Evolutionary conservation across 2,888 invertebrate species (phyloP).

Genomic region (Gordius sp.): DNA sequence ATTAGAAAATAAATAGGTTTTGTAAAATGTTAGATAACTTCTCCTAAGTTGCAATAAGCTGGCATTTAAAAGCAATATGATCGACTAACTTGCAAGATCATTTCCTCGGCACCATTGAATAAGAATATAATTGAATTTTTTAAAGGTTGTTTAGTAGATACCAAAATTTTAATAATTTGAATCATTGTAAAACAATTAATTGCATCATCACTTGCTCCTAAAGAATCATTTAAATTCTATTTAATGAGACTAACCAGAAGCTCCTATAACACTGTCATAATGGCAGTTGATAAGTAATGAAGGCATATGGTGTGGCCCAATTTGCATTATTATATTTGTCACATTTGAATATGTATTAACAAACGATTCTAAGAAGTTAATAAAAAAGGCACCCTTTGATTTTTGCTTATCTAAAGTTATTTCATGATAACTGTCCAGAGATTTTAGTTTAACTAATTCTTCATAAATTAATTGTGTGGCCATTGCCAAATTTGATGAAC

Average conservation of each 20-base stretch:
- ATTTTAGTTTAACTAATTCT: not conserved
- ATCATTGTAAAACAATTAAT: conserved; percentile 6
- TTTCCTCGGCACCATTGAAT: conserved; percentile 13
- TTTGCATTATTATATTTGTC: not conserved
- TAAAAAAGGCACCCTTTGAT: not conserved
- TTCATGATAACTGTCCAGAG: not conserved
- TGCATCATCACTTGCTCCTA: conserved; percentile 12
- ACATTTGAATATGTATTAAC: conserved; percentile 1
- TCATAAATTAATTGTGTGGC: not conserved
- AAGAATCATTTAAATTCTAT: not conserved
- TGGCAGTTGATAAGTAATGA: not conserved
- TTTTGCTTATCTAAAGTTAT: not conserved
- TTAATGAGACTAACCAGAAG: not conserved
- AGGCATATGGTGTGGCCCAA: not conserved
- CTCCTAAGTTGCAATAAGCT: no score
- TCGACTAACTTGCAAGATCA: conserved; percentile 12
- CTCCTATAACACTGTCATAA: not conserved
- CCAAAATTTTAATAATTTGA: not conserved
- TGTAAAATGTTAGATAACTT: no score
- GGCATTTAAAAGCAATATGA: no score
- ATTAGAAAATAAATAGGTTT: no score
- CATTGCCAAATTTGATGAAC: not conserved
- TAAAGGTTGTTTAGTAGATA: not conserved
- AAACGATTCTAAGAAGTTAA: not conserved
- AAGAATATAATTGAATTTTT: conserved; percentile 7